Base-by-base conservation (phyloP, 1,140 invertebrate species). In the Meloidogyne hapla region DNA sequence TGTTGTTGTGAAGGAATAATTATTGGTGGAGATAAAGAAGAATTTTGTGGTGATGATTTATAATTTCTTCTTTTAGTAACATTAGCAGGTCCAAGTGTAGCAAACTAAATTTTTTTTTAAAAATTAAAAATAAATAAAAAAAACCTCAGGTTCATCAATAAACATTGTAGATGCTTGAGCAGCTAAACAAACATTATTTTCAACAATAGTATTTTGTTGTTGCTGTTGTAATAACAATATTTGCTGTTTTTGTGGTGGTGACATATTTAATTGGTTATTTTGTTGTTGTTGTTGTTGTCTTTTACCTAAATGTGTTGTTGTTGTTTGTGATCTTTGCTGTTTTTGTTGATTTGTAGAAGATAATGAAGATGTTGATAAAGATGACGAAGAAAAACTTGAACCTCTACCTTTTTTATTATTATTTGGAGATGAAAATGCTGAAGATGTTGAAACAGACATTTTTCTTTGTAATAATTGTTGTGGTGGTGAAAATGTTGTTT, bases 11-110 rank as follows among this genome's bases (percentile, higher is more conserved):
- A 15, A 56, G 48, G 48, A 56, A 56, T 56, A n/a, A n/a, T 56
- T 56, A 56, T 56, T 56, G 48, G 48, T n/a, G 48, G 48, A n/a
- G 48, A 56, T n/a, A 56, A n/a, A 56, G 18, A n/a, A n/a, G 48
- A 56, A 56, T 56, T 56, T 56, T n/a, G 18, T n/a, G 12, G 5
- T 6, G 18, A 56, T 9, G 5, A n/a, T 56, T 56, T 13, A 48
- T 15, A 48, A 48, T 48, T 48, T 18, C 15, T 48, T 48, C 13
- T 48, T 18, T 15, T 48, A 18, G 45, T 15, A n/a, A n/a, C 6
- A 56, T 8, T 56, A n/a, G n/a, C n/a, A 15, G 48, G 48, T 56
- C 48, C 48, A n/a, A n/a, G 2, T 1, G 18, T 1, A n/a, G n/a
- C n/a, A 56, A n/a, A 56, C 40, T 42, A 42, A 42, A 42, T 42